Conservation (phyloP, 1,140 invertebrate species). For the Drosophila albomicans region DNA sequence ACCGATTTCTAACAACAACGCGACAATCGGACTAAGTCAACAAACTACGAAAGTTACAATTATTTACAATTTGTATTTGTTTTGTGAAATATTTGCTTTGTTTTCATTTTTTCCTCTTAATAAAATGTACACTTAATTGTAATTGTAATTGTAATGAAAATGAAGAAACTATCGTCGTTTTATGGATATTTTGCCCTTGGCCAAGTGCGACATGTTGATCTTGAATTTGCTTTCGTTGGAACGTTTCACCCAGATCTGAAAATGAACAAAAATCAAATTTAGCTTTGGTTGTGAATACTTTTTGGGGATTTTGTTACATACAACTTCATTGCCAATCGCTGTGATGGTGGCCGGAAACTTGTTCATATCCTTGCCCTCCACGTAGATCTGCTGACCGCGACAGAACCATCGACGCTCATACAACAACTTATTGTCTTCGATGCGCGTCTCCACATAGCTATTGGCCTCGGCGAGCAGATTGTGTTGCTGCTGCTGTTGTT, state of each 20-base stretch:
- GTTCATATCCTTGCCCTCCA: constrained; percentile 93
- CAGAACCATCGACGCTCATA: constrained; percentile 98
- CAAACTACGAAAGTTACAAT: constrained; percentile 22
- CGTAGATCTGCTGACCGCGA: constrained; percentile 95
- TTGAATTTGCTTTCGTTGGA: constrained; percentile 92
- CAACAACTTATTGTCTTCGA: constrained; percentile 97
- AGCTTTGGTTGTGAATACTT: no score
- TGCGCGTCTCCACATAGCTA: constrained; percentile 90
- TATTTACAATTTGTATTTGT: constrained; percentile 48
- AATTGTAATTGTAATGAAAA: neutral
- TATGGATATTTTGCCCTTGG: constrained; percentile 94
- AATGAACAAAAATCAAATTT: constrained; percentile 51
- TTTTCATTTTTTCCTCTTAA: neutral
- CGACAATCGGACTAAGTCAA: neutral
- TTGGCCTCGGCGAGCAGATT: constrained; percentile 61
- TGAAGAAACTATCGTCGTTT: constrained; percentile 88
- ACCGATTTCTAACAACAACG: neutral
- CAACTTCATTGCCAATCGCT: constrained; percentile 94
- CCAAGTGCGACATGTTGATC: constrained; percentile 93
- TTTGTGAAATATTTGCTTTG: constrained; percentile 4
- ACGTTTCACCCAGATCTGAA: constrained; percentile 96
- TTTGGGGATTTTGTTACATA: constrained; percentile 85
- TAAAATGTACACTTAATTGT: neutral
- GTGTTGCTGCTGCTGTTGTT: constrained; percentile 37
- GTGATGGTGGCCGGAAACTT: constrained; percentile 95